Evolutionary conservation across 2,888 invertebrate species (phyloP).

Genomic region (Callinectes sapidus): DNA sequence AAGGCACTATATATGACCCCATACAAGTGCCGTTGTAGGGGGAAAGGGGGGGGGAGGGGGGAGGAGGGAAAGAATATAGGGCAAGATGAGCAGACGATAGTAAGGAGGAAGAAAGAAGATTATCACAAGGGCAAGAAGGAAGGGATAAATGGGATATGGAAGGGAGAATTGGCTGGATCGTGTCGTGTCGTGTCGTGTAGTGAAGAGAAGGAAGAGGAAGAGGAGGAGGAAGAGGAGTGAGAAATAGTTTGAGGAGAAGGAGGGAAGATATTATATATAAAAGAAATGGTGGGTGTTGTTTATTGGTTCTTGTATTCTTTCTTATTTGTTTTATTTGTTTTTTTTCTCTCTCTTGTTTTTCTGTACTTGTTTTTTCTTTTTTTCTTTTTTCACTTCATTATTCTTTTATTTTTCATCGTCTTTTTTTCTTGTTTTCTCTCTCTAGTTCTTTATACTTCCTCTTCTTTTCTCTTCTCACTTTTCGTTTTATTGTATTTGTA

Average conservation of each 20-base stretch:
- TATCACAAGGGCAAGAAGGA: not conserved
- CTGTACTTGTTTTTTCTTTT: too few relatives aligned
- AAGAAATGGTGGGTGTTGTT: not conserved
- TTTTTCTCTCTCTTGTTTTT: not conserved
- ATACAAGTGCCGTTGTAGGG: not conserved
- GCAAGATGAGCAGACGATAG: not conserved
- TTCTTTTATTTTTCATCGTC: too few relatives aligned
- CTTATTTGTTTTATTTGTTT: not conserved
- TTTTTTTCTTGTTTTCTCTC: too few relatives aligned
- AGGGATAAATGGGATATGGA: not conserved
- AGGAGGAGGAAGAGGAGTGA: not conserved
- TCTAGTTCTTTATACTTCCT: not conserved
- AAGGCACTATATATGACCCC: conserved; percentile 29
- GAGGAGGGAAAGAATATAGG: not conserved
- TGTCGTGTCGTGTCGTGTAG: not conserved
- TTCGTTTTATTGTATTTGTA: too few relatives aligned
- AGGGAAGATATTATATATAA: too few relatives aligned
- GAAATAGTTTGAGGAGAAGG: not conserved
- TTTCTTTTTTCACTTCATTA: too few relatives aligned
- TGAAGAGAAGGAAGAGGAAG: not conserved
- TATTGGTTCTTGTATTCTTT: not conserved
- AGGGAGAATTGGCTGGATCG: not conserved
- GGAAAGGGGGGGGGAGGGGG: not conserved
- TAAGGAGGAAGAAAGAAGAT: not conserved
- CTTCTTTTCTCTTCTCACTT: too few relatives aligned